Base-by-base conservation (phyloP, 2,797 vertebrate genomes). In the Paramormyrops hopkinsi region DNA sequence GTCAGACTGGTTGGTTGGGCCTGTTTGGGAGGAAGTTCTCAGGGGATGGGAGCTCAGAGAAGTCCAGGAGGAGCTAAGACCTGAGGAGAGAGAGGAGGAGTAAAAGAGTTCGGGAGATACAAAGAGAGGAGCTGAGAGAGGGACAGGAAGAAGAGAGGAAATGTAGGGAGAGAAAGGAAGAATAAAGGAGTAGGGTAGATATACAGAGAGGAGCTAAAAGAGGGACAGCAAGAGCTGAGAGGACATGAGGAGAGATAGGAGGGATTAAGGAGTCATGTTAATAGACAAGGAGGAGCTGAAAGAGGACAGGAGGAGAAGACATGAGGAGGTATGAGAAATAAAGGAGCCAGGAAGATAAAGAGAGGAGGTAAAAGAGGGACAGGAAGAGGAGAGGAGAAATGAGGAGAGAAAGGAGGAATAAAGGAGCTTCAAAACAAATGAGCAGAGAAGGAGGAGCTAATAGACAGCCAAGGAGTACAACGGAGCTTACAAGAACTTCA, bases 1-100 rank as follows among this genome's bases (percentile, higher is more conserved):
- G 62, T 59, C 89, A 90, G 53, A 87, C 44, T 86, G 79, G 89
- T 88, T 14, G 48, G 11, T 54, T 76, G 86, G 19, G 89, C 88
- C 33, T n/a, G 56, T 59, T 51, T 51, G 41, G 22, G 8, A 48
- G 11, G 46, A 37, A 12, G 79, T 90, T n/a, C 59, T 88, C 88
- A 2, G 59, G 86, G 76, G 90, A 90, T 56, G 29, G n/a, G 8
- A 29, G 22, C 22, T 29, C 59, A 11, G 22, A 69, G 62, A 11
- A 1, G 9, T 33, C 7, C 11, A 69, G 25, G 65, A 69, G 65
- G 65, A 69, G 65, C 25, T 69, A 29, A 33, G 25, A 69, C 73
- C 29, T n/a, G 73, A 79, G 6, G 25, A 4, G 37, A 76, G 69
- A 76, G 33, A 76, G 69, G 9, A 65, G 69, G 69, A 76, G 33